Percentiles rank a stretch among this genome's conserved stretches.
These are phyloP conservation scores for Callinectes sapidus DNA, from an alignment of 2,888 invertebrate species.

Conservation along the genomic window DNA sequence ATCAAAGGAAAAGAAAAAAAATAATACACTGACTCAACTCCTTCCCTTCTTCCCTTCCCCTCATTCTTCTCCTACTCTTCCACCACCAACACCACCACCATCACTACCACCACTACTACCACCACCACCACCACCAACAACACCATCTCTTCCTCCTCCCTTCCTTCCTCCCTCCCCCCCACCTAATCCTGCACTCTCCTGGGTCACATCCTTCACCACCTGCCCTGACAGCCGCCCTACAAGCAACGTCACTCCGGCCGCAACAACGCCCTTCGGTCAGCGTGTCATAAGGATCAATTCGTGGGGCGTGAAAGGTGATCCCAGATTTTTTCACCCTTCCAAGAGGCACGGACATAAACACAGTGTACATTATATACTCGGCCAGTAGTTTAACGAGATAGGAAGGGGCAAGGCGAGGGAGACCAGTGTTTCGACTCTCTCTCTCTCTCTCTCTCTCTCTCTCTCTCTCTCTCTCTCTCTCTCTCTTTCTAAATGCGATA, in stretches of 20 bases:
- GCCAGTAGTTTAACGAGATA: slow-evolving; percentile 6
- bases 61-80: not conserved
- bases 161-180: not conserved
- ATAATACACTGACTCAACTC: not conserved
- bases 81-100: not conserved
- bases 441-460: slow-evolving; percentile 24
- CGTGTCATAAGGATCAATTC: slow-evolving; percentile 12
- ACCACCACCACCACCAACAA: not conserved
- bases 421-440: not conserved
- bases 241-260: slow-evolving; percentile 13
- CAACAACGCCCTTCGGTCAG: slow-evolving; percentile 30
- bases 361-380: slow-evolving; percentile 43
- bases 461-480: slow-evolving; percentile 17
- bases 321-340: slow-evolving; percentile 27
- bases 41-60: not conserved
- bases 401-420: slow-evolving; percentile 11
- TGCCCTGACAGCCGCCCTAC: slow-evolving; percentile 42
- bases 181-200: not conserved
- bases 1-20: not conserved
- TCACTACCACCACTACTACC: too few species aligned
- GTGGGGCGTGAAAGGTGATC: slow-evolving; percentile 39
- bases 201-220: slow-evolving; percentile 43
- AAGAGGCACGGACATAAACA: slow-evolving; percentile 45
- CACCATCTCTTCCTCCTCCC: not conserved
- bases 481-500: not conserved